Evolutionary conservation across 2,888 invertebrate species (phyloP).

Genomic region (Leptodirus hochenwartii): DNA sequence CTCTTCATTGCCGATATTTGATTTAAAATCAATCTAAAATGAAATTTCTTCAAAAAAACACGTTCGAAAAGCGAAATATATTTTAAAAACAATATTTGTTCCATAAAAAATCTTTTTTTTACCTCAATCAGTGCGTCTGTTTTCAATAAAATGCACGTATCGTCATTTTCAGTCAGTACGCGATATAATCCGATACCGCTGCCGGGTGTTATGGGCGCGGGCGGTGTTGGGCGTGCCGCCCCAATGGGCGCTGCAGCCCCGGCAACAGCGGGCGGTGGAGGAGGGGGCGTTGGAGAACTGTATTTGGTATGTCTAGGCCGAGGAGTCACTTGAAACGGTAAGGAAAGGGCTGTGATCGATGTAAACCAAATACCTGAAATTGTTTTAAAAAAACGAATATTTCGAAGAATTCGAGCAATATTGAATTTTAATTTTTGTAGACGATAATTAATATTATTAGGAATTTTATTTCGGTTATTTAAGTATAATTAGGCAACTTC

Average conservation of each 20-base stretch:
- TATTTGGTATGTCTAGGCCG: conserved; percentile 48
- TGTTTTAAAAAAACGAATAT: no score
- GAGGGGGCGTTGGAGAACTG: conserved; percentile 30
- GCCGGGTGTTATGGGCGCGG: conserved; percentile 10
- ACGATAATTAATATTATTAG: no score
- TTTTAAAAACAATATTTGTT: no score
- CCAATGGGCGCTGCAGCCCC: conserved; percentile 12
- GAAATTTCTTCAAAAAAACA: no score
- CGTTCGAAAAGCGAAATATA: no score
- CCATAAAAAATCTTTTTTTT: conserved; percentile 7
- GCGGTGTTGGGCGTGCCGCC: conserved; percentile 9
- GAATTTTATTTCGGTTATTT: no score
- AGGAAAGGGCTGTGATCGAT: no score
- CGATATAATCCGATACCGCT: conserved; percentile 37
- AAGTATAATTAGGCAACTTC: no score
- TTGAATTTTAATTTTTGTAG: no score
- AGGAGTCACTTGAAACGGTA: conserved; percentile 20
- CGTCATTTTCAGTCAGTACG: conserved; percentile 46
- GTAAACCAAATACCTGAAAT: no score
- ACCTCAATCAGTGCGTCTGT: conserved; percentile 53
- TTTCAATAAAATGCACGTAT: conserved; percentile 60
- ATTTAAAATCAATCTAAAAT: conserved; percentile 22
- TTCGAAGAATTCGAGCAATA: no score
- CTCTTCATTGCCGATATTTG: conserved; percentile 25
- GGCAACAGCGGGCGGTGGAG: conserved; percentile 9